These are phyloP conservation scores for Sylvietta virens DNA, from an alignment of 2,113 vertebrate genomes.

Conservation along the genomic window DNA sequence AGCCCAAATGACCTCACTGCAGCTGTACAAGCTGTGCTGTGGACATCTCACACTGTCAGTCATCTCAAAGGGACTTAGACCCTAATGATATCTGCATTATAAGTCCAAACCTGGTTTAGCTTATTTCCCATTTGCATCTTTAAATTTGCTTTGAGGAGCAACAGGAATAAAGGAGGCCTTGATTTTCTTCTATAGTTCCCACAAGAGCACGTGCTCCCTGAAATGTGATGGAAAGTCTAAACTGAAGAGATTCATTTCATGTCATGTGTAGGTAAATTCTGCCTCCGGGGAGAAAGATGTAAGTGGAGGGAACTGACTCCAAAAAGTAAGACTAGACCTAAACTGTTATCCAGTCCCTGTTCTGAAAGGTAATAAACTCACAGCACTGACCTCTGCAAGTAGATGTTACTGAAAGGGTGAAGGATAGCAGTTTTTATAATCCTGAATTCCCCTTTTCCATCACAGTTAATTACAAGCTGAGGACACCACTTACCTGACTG, in stretches of 20 bases:
- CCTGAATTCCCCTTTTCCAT: background rate
- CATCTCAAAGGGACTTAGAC: background rate
- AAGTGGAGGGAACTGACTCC: background rate
- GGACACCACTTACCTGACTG: background rate
- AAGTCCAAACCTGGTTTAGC: background rate
- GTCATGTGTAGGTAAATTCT: background rate
- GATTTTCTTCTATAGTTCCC: background rate
- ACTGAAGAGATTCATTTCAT: background rate
- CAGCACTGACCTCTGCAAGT: background rate
- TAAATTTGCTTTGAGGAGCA: background rate
- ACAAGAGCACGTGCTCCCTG: background rate
- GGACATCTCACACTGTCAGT: background rate
- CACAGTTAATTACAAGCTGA: background rate
- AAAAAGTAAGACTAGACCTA: background rate
- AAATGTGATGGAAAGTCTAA: background rate
- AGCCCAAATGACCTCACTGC: background rate
- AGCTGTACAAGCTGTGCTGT: background rate
- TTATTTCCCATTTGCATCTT: background rate
- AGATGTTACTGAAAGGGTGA: background rate
- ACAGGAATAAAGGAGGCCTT: background rate
- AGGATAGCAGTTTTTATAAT: background rate
- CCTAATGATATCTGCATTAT: background rate
- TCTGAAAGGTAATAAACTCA: background rate
- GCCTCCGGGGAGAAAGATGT: background rate
- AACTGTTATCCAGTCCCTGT: background rate